phyloP scores from a whole-genome alignment of 2,113 vertebrate species.

The Melanotaenia duboulayi region DNA sequence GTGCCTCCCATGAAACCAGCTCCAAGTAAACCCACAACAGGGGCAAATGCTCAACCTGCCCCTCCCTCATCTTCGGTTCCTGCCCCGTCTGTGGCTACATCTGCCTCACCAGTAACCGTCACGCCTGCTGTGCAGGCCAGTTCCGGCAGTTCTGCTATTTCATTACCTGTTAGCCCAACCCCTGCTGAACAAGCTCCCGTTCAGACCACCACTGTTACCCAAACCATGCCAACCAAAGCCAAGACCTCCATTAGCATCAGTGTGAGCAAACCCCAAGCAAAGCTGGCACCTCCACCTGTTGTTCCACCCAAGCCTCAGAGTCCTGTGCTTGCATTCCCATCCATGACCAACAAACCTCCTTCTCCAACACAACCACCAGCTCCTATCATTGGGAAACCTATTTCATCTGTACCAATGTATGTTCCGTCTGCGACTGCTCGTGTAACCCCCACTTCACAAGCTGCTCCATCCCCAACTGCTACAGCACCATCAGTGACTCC shows the following conservation, averaged over 20 bases:
- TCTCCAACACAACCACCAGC: slow-evolving; percentile 60
- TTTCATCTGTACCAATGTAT: slow-evolving; percentile 84
- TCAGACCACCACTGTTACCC: slow-evolving; percentile 30
- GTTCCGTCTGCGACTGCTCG: slow-evolving; percentile 46
- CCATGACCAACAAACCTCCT: slow-evolving; percentile 54
- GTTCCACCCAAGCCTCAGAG: slow-evolving; percentile 82
- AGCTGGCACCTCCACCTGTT: slow-evolving; percentile 67
- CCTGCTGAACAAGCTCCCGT: slow-evolving; percentile 7
- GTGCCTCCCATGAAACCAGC: slow-evolving; percentile 75
- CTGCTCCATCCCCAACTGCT: slow-evolving; percentile 28
- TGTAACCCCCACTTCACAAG: slow-evolving; percentile 44
- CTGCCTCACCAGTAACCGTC: slow-evolving; percentile 59
- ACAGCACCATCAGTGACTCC: slow-evolving; percentile 38
- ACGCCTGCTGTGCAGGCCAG: slow-evolving; percentile 23
- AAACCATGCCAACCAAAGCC: slow-evolving; percentile 67
- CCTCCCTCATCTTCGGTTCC: slow-evolving; percentile 53
- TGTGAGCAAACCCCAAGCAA: slow-evolving; percentile 73
- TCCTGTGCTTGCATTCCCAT: slow-evolving; percentile 59
- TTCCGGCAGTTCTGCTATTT: slow-evolving; percentile 5
- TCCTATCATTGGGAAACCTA: slow-evolving; percentile 81
- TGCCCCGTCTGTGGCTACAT: slow-evolving; percentile 49
- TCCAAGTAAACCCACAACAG: slow-evolving; percentile 67
- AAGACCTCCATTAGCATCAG: slow-evolving; percentile 83
- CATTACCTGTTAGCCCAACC: slow-evolving; percentile 12
- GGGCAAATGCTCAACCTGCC: slow-evolving; percentile 42